Conservation (phyloP, 2,888 invertebrate genomes). For the Pristionchus mayeri region DNA sequence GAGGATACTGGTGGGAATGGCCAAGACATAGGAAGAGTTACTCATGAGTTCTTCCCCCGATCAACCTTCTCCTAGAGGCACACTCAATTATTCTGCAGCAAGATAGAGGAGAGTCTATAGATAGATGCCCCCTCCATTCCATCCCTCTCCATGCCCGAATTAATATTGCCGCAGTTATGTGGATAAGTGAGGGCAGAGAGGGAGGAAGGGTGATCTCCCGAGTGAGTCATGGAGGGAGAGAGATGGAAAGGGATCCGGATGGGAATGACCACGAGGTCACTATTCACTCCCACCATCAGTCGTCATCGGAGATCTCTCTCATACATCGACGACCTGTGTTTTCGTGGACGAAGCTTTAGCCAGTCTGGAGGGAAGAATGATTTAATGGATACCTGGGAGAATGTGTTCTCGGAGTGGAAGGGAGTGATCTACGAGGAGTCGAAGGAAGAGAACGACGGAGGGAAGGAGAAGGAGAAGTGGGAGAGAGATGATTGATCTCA, state of each 20-base stretch:
- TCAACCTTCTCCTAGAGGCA: no score
- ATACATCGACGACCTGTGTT: no score
- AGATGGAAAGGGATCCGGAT: neutral
- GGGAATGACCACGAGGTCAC: neutral
- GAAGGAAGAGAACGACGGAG: slow-evolving; percentile 55
- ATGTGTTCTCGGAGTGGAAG: slow-evolving; percentile 56
- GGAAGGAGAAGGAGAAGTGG: slow-evolving; percentile 1
- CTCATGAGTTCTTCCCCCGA: neutral
- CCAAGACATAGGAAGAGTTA: neutral
- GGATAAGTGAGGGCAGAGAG: no score
- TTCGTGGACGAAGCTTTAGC: no score
- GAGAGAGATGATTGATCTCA: neutral
- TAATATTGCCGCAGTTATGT: no score
- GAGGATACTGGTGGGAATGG: slow-evolving; percentile 30
- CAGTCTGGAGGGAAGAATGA: no score
- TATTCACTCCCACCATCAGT: neutral
- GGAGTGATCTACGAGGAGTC: slow-evolving; percentile 60
- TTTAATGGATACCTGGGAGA: slow-evolving; percentile 50
- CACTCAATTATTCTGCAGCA: no score
- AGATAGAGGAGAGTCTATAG: no score
- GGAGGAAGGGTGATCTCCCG: neutral
- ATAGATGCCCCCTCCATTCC: no score
- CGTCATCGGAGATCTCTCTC: neutral
- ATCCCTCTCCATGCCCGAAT: no score
- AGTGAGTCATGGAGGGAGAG: neutral